phyloP scores from a whole-genome alignment of 2,797 vertebrate species.

The Tiaroga cobitis region DNA sequence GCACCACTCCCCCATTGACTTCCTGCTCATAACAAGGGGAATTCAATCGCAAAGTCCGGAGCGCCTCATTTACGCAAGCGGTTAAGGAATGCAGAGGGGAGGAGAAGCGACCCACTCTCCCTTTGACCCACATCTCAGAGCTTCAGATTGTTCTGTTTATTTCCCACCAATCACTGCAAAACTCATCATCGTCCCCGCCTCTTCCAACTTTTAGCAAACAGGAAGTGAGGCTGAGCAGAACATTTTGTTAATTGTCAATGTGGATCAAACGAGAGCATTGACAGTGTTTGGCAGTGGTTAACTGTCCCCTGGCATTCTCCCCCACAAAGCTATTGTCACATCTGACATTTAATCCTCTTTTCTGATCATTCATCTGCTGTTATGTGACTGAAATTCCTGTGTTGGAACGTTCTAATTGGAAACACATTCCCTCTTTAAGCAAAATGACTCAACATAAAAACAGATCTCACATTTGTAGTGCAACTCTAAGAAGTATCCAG shows the following conservation, averaged over 20 bases:
- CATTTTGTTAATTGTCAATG: constrained; percentile 14
- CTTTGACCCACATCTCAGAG: constrained; percentile 76
- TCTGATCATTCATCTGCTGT: constrained; percentile 44
- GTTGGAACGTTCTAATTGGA: constrained; percentile 40
- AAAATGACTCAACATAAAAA: constrained; percentile 36
- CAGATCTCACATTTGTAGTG: constrained; percentile 18
- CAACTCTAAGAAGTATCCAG: neutral
- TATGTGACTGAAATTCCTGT: constrained; percentile 74
- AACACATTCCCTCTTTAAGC: constrained; percentile 36
- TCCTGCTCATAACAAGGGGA: constrained; percentile 60
- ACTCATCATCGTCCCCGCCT: constrained; percentile 53
- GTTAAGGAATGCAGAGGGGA: constrained; percentile 73
- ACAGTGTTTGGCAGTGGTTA: constrained; percentile 12
- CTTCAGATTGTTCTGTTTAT: constrained; percentile 75
- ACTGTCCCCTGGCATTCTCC: constrained; percentile 32
- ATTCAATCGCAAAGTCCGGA: constrained; percentile 65
- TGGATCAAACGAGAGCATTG: neutral
- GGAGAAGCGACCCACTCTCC: constrained; percentile 67
- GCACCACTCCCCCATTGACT: constrained; percentile 28
- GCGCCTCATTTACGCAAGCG: constrained; percentile 74
- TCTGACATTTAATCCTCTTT: constrained; percentile 25
- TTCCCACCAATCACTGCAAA: constrained; percentile 70
- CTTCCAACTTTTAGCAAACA: constrained; percentile 14
- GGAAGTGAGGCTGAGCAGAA: neutral
- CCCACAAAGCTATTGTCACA: constrained; percentile 27